Evolutionary conservation across 30 jellyfish, hydroid and myxozoan species (phyloP), one percentile per base, ranked within the genome.

Genomic region (Hydractinia echinata): DNA sequence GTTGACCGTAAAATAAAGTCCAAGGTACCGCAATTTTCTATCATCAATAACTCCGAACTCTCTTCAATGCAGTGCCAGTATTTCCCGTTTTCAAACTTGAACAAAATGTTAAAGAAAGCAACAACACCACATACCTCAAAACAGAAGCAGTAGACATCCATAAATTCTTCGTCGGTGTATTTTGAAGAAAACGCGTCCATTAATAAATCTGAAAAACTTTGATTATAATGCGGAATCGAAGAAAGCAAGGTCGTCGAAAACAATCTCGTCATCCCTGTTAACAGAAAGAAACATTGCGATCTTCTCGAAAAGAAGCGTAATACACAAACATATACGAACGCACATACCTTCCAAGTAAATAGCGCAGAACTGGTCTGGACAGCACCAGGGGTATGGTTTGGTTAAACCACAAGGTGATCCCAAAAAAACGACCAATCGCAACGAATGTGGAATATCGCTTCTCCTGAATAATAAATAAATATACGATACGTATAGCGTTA

Each of bases 371-470:
- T 53, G 96, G 94, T 56, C 95, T 67, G 10, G 97, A 84, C 39
- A 91, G 78, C 3, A 87, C 79, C 55, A 91, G 67, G 8, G 97
- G 97, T 4, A 91, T 85, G 1, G 96, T 86, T 78, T 91, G 97
- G 78, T 91, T 91, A 62, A 91, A 91, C 97, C 97, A 91, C 80
- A 91, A 64, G 7, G 94, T 81, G 8, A 91, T 88, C 54, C 97
- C 97, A 55, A 91, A 77, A 79, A 91, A 91, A 50, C 97, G 95
- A 10, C 97, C 97, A 83, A 91, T 76, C 13, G 94, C 95, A 20
- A 82, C 84, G 62, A 61, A 91, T 15, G 80, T 92, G 4, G 49
- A 51, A 48, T 80, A 80, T 5, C 87, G 87, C 39, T 66, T 80
- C 54, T 66, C 83, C 87, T 80, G 64, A 66, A 16, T 1, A 9